Conservation (phyloP, 2,797 vertebrate species). For the Peromyscus attwateri region DNA sequence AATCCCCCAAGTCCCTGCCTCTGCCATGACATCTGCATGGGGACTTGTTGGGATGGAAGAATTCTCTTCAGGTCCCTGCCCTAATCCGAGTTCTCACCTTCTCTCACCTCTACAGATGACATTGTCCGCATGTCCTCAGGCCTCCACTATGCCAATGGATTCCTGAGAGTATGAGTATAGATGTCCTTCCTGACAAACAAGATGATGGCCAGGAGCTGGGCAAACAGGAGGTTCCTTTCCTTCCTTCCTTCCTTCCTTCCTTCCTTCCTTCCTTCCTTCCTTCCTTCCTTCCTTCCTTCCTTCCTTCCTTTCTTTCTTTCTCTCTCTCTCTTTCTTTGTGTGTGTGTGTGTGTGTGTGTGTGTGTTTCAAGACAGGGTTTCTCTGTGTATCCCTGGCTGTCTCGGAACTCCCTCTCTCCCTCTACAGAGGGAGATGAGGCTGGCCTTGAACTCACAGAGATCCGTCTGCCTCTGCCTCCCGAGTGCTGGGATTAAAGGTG, state of each 20-base stretch:
- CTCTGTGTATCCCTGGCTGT: background rate
- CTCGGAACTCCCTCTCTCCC: background rate
- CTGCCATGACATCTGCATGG: background rate
- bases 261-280: rapidly evolving
- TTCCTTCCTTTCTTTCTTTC: too few relatives aligned
- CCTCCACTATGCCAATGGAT: background rate
- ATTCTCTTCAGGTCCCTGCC: background rate
- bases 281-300: too few relatives aligned
- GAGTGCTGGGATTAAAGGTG: background rate
- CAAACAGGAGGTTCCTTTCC: background rate
- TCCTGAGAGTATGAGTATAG: background rate
- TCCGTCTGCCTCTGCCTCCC: background rate
- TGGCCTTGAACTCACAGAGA: background rate
- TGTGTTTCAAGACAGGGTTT: background rate
- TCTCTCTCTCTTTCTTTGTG: background rate
- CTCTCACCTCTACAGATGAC: background rate
- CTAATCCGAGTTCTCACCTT: background rate
- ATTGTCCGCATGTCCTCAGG: background rate
- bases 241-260: rapidly evolving
- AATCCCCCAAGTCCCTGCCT: background rate
- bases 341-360: too few relatives aligned
- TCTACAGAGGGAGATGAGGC: background rate
- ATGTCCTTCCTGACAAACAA: background rate
- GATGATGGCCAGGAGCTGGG: background rate
- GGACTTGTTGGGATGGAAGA: background rate